A percentile compares a stretch with the other conserved stretches of the same genome.
These are phyloP conservation scores for Metacarcinus magister DNA, from an alignment of 2,888 invertebrate species.

Conservation along the genomic window DNA sequence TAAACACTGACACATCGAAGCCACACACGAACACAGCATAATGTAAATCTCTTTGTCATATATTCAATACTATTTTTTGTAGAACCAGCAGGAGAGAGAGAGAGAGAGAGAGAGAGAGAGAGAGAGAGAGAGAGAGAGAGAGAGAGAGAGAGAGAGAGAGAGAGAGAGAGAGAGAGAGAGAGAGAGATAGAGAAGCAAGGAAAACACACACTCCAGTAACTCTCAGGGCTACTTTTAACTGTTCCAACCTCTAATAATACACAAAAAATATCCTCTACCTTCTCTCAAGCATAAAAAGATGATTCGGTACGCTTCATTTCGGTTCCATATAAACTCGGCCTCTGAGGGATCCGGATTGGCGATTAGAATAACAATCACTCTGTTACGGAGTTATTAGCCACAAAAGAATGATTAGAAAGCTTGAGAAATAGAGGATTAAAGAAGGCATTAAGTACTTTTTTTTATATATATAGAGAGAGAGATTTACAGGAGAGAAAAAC, in stretches of 20 bases:
- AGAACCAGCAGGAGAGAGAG: background rate
- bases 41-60: no score
- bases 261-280: background rate
- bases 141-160: no score
- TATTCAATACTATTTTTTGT: no score
- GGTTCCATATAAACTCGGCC: background rate
- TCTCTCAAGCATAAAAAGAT: background rate
- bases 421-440: background rate
- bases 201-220: background rate
- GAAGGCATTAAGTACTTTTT: background rate
- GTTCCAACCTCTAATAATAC: background rate
- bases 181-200: background rate
- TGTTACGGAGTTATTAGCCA: background rate
- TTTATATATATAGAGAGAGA: background rate
- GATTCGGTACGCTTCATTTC: background rate
- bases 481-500: background rate
- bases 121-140: background rate
- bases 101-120: background rate
- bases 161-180: no score
- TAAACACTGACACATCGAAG: no score
- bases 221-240: background rate
- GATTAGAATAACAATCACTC: background rate
- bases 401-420: conserved; percentile 3
- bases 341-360: background rate
- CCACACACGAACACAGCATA: no score